Conservation (phyloP, 2,113 vertebrate genomes). For the Tamias sibiricus region DNA sequence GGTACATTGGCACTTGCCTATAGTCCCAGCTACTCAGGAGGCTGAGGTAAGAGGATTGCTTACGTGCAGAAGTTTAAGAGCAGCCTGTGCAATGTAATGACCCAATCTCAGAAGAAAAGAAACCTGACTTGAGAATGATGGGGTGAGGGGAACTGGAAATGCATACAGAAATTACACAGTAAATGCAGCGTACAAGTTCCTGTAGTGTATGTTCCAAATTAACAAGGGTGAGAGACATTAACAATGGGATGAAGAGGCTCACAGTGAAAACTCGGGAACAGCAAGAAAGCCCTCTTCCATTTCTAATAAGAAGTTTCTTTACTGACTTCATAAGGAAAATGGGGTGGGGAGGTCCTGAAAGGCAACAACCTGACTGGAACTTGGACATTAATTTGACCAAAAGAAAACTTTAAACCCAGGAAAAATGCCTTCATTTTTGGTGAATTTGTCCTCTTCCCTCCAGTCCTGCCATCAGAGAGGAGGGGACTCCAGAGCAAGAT, state of each 20-base stretch:
- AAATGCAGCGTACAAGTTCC: neutral
- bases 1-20: neutral
- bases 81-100: neutral
- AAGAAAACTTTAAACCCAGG: neutral
- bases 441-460: neutral
- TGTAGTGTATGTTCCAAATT: neutral
- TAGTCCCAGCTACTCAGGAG: neutral
- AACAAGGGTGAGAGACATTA: neutral
- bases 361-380: neutral
- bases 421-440: neutral
- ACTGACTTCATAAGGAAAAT: neutral
- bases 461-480: neutral
- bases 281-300: neutral
- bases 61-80: neutral
- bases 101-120: neutral
- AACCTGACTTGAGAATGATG: neutral
- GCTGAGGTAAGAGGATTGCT: neutral
- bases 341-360: neutral
- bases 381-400: slow-evolving; percentile 14
- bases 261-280: neutral
- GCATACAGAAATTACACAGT: neutral
- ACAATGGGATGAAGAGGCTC: neutral
- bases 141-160: neutral
- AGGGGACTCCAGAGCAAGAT: neutral
- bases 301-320: neutral